Percentiles rank a stretch among this genome's conserved stretches.
Conservation (phyloP, 2,797 vertebrate species). For the Sarcoramphus papa region DNA sequence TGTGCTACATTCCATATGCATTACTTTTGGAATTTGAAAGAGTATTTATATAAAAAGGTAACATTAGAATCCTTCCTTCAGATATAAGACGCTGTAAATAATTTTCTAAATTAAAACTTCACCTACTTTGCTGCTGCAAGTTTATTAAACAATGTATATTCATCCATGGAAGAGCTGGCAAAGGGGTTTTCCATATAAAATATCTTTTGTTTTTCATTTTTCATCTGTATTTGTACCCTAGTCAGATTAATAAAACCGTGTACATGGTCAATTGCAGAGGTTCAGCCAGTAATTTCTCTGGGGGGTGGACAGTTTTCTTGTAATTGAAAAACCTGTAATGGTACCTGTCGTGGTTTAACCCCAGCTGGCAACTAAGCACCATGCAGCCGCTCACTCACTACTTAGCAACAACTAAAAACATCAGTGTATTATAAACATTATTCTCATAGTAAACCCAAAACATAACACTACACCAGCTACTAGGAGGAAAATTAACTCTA, state of each 20-base stretch:
- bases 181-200: background rate
- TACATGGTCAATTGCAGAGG: background rate
- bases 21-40: background rate
- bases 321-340: background rate
- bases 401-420: too few species aligned
- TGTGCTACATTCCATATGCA: background rate
- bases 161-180: background rate
- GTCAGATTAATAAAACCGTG: background rate
- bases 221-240: background rate
- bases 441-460: too few species aligned
- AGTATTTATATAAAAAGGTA: background rate
- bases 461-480: too few species aligned
- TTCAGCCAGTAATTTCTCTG: background rate
- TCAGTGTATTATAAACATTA: too few species aligned
- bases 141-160: background rate
- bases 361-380: too few species aligned
- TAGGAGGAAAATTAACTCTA: too few species aligned
- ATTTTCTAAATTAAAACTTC: background rate
- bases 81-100: background rate
- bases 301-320: background rate
- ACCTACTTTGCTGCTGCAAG: background rate
- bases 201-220: background rate
- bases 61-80: background rate
- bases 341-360: too few species aligned
- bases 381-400: too few species aligned